Conservation (phyloP, 2,888 invertebrate species). For the Drosophila kambysellisi region DNA sequence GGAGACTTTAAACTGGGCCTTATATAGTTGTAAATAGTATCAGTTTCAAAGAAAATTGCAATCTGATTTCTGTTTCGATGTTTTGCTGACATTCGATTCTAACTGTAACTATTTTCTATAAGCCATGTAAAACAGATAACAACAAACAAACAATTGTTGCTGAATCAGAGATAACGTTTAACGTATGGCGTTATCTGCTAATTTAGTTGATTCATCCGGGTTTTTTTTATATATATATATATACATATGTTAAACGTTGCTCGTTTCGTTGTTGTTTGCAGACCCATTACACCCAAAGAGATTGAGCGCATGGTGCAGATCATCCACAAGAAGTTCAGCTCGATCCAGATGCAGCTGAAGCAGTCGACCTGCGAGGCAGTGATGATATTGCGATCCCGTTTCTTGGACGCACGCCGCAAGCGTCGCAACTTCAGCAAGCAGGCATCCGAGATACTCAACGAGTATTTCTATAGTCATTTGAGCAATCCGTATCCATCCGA, state of each 20-base stretch:
- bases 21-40: too few species aligned
- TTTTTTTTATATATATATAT: too few species aligned
- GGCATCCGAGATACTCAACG: slow-evolving; percentile 99
- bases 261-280: slow-evolving; percentile 31
- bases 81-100: too few species aligned
- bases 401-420: slow-evolving; percentile 93
- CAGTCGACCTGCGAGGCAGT: slow-evolving; percentile 99
- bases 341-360: slow-evolving; percentile 99
- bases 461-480: slow-evolving; percentile 99
- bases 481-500: slow-evolving; percentile 99
- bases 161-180: too few species aligned
- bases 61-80: too few species aligned
- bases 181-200: neutral
- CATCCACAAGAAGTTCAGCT: slow-evolving; percentile 99
- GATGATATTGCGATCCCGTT: slow-evolving; percentile 95
- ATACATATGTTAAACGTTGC: neutral
- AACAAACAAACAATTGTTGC: too few species aligned
- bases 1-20: too few species aligned
- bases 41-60: too few species aligned
- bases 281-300: slow-evolving; percentile 99
- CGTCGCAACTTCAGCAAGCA: slow-evolving; percentile 99
- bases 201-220: neutral
- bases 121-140: too few species aligned
- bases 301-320: slow-evolving; percentile 99
- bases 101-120: too few species aligned